Evolutionary conservation across 92 coral and sea anemone genomes (phyloP).

Genomic region (Blastomussa wellsi): DNA sequence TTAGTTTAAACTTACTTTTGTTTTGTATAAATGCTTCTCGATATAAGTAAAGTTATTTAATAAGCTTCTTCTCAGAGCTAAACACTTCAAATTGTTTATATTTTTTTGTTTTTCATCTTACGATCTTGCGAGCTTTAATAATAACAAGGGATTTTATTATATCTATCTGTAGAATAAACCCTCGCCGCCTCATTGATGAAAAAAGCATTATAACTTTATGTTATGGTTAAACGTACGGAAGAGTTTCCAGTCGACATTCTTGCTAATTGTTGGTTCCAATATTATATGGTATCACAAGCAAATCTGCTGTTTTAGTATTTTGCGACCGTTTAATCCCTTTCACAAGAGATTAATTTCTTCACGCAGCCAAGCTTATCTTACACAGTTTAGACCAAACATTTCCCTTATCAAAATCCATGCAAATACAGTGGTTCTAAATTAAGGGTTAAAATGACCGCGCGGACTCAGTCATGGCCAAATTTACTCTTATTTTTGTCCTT

Average conservation of each 20-base stretch:
- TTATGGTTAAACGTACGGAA: slow-evolving; percentile 7
- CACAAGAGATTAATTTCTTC: slow-evolving; percentile 4
- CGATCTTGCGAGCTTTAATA: background rate
- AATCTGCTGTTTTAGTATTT: background rate
- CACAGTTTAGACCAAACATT: slow-evolving; percentile 3
- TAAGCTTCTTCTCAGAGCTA: background rate
- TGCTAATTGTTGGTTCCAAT: slow-evolving; percentile 1
- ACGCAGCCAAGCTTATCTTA: background rate
- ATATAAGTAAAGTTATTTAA: background rate
- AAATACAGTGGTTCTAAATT: background rate
- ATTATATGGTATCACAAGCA: background rate
- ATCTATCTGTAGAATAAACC: background rate
- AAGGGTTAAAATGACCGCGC: background rate
- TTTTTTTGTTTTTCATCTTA: background rate
- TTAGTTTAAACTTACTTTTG: background rate
- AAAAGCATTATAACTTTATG: background rate
- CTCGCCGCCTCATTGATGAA: background rate
- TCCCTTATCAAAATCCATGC: background rate
- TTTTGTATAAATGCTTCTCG: background rate
- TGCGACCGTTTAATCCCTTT: background rate
- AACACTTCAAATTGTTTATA: slow-evolving; percentile 3
- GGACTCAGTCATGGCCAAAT: background rate
- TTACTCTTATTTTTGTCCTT: background rate
- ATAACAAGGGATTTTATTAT: background rate
- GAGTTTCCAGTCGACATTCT: background rate